Evolutionary conservation across 1,140 invertebrate species (phyloP).

Genomic region (Calliopsis andreniformis): DNA sequence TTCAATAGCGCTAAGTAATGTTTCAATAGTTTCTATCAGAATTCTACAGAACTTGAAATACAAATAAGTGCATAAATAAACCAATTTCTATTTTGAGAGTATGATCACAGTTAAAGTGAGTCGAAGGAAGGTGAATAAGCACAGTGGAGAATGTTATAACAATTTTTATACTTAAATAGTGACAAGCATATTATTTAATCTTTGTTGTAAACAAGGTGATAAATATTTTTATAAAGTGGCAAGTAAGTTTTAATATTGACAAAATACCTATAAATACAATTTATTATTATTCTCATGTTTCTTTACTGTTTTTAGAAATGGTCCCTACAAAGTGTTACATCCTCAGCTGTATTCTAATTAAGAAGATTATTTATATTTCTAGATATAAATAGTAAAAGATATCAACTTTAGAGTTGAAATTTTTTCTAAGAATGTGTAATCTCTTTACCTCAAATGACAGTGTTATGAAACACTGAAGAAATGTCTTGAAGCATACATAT

Average conservation of each 20-base stretch:
- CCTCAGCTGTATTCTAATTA: background rate
- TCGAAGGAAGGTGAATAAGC: no score
- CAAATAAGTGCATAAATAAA: no score
- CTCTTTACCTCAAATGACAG: slow-evolving; percentile 65
- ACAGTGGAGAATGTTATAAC: no score
- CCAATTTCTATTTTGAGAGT: no score
- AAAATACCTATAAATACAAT: background rate
- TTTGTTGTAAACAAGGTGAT: no score
- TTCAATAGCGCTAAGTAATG: no score
- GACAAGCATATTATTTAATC: no score
- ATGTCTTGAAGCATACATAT: background rate
- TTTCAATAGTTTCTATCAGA: no score
- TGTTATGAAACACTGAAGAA: background rate
- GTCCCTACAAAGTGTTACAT: background rate
- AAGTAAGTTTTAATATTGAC: background rate
- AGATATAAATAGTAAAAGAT: background rate
- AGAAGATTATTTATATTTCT: background rate
- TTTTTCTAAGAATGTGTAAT: slow-evolving; percentile 33
- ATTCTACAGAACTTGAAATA: no score
- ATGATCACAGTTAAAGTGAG: no score
- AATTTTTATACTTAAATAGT: no score
- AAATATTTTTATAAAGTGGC: no score
- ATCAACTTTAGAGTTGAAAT: background rate
- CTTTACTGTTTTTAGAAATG: background rate
- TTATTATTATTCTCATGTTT: background rate